These are phyloP conservation scores for Pinctada fucata DNA, from an alignment of 2,888 invertebrate genomes.

Conservation along the genomic window DNA sequence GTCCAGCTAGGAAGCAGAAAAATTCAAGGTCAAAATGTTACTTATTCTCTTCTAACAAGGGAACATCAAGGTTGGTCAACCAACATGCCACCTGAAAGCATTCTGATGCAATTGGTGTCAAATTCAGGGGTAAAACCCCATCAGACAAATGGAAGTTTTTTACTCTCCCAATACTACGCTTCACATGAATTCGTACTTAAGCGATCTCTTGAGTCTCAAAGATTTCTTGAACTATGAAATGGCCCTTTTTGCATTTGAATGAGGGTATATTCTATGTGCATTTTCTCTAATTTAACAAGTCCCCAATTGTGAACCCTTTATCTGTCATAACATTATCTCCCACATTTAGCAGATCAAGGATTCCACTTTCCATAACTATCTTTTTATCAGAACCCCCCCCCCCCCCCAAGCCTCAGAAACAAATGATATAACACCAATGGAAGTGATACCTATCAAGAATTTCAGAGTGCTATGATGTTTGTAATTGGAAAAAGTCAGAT, in stretches of 20 bases:
- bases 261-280: conserved; percentile 23
- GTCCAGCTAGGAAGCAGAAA: too few species aligned
- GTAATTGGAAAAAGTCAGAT: conserved; percentile 10
- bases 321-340: conserved; percentile 27
- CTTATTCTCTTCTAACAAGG: too few species aligned
- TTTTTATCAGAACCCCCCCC: conserved; percentile 6
- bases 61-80: conserved; percentile 29
- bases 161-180: conserved; percentile 19
- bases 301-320: neutral
- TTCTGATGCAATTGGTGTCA: conserved; percentile 20
- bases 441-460: conserved; percentile 21
- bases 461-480: too few species aligned
- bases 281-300: neutral
- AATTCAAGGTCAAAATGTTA: too few species aligned
- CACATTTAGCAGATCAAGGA: conserved; percentile 12
- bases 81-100: conserved; percentile 21
- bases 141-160: conserved; percentile 30
- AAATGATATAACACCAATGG: conserved; percentile 18
- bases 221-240: conserved; percentile 25
- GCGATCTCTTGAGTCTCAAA: conserved; percentile 34
- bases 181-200: conserved; percentile 26
- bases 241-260: conserved; percentile 7
- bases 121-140: conserved; percentile 22
- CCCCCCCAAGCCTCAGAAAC: conserved; percentile 15
- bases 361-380: neutral